Percentiles rank a stretch among this genome's conserved stretches.
phyloP scores from a whole-genome alignment of 1,140 invertebrate genomes.

The Sitobion miscanthi region DNA sequence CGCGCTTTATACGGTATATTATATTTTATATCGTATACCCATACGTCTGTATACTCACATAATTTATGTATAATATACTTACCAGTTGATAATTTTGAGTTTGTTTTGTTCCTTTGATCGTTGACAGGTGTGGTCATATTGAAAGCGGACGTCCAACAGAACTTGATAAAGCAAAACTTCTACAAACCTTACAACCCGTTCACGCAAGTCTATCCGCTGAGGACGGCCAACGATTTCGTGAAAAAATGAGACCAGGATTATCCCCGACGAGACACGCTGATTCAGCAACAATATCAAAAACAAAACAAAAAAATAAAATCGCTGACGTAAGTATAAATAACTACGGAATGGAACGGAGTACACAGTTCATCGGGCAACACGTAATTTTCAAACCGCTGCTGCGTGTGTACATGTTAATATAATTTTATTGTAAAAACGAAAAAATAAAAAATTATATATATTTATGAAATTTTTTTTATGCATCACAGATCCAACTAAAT shows the following conservation, averaged over 20 bases:
- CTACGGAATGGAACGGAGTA: not conserved
- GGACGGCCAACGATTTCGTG: slow-evolving; percentile 58
- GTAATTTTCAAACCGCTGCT: not conserved
- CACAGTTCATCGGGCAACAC: not conserved
- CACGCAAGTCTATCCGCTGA: slow-evolving; percentile 65
- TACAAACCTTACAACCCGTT: slow-evolving; percentile 70
- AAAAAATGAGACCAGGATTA: slow-evolving; percentile 40
- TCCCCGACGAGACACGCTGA: not conserved
- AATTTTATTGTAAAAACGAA: slow-evolving; percentile 38
- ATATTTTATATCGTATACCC: no score
- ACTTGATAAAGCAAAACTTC: slow-evolving; percentile 62
- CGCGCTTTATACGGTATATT: no score
- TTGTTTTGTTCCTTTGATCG: not conserved
- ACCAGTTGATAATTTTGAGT: not conserved
- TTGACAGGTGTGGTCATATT: slow-evolving; percentile 77
- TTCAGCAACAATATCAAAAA: slow-evolving; percentile 45
- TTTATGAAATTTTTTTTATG: not conserved
- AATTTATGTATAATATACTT: not conserved
- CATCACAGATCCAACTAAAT: not conserved
- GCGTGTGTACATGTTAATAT: not conserved
- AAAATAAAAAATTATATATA: not conserved
- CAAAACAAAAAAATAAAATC: not conserved
- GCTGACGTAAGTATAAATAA: not conserved
- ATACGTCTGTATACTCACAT: no score
- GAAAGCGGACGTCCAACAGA: slow-evolving; percentile 77